A percentile compares a stretch with the other conserved stretches of the same genome.
Conservation (phyloP, 2,113 vertebrate genomes). For the Zosterops lateralis region DNA sequence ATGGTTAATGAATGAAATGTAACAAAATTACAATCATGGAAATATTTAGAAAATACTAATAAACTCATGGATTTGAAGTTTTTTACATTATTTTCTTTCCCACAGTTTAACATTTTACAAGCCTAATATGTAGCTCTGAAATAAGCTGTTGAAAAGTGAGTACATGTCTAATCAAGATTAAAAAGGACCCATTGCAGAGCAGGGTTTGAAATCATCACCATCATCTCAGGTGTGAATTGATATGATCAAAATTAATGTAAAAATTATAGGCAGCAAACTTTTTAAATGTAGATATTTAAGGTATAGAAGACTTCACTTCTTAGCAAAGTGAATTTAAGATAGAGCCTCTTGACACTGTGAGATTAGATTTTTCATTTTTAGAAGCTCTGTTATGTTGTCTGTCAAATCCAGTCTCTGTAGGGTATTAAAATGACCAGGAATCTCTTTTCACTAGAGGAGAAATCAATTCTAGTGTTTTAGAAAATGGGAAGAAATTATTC, state of each 20-base stretch:
- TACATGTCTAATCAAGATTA: not conserved
- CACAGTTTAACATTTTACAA: not conserved
- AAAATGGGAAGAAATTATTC: not conserved
- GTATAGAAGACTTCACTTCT: not conserved
- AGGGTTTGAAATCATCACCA: not conserved
- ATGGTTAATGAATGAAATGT: not conserved
- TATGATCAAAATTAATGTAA: not conserved
- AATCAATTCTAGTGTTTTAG: not conserved
- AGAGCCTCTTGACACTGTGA: not conserved
- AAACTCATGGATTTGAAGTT: not conserved
- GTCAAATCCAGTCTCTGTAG: not conserved
- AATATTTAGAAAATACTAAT: not conserved
- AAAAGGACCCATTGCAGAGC: not conserved
- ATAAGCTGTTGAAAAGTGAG: not conserved
- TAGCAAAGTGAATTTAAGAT: not conserved
- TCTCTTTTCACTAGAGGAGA: not conserved
- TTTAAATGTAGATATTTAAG: not conserved
- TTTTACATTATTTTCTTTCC: not conserved
- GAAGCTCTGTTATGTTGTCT: not conserved
- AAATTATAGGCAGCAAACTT: not conserved
- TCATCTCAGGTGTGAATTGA: not conserved
- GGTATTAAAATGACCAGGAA: not conserved
- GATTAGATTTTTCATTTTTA: constrained; percentile 17
- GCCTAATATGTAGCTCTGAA: not conserved
- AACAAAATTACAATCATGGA: not conserved